Evolutionary conservation across 2,888 invertebrate species (phyloP), one percentile per base, ranked within the genome.

Genomic region (Scaptomyza polygonia): DNA sequence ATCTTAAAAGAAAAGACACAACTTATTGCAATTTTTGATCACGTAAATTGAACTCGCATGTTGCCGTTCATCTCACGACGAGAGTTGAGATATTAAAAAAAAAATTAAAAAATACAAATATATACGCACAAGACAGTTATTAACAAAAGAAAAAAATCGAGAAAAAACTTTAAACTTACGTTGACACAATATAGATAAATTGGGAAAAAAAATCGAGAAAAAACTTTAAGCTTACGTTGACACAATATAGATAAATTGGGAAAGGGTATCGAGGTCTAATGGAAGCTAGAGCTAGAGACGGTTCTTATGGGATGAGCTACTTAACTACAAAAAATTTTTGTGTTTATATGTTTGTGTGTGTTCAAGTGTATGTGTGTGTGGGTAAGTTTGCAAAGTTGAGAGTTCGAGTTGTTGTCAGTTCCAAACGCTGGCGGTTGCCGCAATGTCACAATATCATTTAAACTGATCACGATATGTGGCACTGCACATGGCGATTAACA

Each of bases 391-490:
- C n/a, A n/a, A n/a, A n/a, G n/a, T n/a, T n/a, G n/a, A n/a, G 40
- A 36, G 21, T 43, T 59, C 27, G 25, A 58, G 9, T 27, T 16
- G 52, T 32, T 65, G 48, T 80, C 67, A 78, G 29, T 78, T 76
- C 87, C 79, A 86, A 57, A 57, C 61, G 52, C 68, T 67, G 25
- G 69, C 45, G 34, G 57, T 53, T 39, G 54, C 43, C 39, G 48
- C 72, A 42, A 52, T 54, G 53, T 82, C 82, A 27, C 56, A 68
- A 70, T 85, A 79, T 81, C 85, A 86, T 90, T 90, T 89, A 54
- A 90, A 87, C 68, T 90, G 89, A 68, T 89, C 90, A 56, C 84
- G 88, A 56, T 83, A 90, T 7, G 92, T 94, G n/a, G 77, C 72
- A 30, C 18, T 67, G 67, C 77, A 74, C 74, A 74, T 63, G 34